Percentiles rank a stretch among this genome's conserved stretches.
These are phyloP conservation scores for Sclerurus mexicanus DNA, from an alignment of 2,113 vertebrate genomes.

Conservation along the genomic window DNA sequence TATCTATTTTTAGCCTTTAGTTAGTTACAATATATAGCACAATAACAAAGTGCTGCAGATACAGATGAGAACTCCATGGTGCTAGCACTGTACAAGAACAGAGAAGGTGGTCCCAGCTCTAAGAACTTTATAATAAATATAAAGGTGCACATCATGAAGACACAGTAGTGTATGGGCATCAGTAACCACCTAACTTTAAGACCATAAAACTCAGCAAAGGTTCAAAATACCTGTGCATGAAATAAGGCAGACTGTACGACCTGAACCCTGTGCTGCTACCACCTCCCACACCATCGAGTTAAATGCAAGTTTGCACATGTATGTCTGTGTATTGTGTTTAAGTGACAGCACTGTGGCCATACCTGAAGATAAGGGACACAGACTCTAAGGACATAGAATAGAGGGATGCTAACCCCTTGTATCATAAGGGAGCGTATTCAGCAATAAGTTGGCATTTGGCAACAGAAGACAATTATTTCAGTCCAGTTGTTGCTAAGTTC, in stretches of 20 bases:
- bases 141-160: background rate
- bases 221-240: background rate
- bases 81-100: background rate
- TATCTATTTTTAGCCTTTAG: background rate
- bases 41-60: background rate
- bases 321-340: rapidly evolving
- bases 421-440: background rate
- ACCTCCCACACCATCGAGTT: background rate
- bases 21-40: background rate
- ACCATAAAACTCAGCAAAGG: background rate
- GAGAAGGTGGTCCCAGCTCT: background rate
- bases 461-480: background rate
- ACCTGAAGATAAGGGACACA: background rate
- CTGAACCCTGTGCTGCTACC: background rate
- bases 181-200: background rate
- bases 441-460: background rate
- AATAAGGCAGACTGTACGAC: background rate
- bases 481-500: background rate
- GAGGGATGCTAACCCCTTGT: background rate
- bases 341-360: background rate
- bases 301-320: background rate
- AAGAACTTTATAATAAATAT: background rate
- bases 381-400: background rate
- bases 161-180: background rate
- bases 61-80: background rate